Base-by-base conservation (phyloP, 2,797 vertebrate genomes). In the Eremophila alpestris region DNA sequence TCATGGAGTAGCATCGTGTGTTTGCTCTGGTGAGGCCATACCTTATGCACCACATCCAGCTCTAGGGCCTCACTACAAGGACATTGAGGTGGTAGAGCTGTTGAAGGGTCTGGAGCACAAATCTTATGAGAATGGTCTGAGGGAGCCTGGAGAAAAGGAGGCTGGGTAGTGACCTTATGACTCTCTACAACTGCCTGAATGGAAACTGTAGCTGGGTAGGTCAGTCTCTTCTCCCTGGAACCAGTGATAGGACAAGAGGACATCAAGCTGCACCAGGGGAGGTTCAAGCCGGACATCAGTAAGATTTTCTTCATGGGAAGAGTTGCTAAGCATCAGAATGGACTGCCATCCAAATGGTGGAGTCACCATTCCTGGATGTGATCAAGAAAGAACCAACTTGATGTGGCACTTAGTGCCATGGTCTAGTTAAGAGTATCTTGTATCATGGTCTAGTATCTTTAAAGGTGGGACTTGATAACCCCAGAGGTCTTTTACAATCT, bases 381-480 rank as follows among this genome's bases (percentile, higher is more conserved):
- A 48, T 36, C 22, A 48, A 55, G 48, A 46, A 40, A 60, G 40
- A 34, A 27, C 6, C 0, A 0, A 41, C 18, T 36, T 45, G 18
- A 40, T 1, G 1, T 2, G 5, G 10, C 18, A 22, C 16, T 46
- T 26, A 16, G 7, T 46, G 24, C 26, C 12, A 19, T 13, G 40
- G 21, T 36, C 21, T 36, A 16, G 24, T 60, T 54, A 22, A 54
- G 30, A 30, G 27, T 38, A 38, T 12, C 38, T 38, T 38, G 38
- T 11, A 38, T 38, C 38, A 38, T 38, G 41, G 41, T 41, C 38
- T 32, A 13, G 3, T 41, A 7, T 15, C 26, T 59, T 52, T 46
- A 60, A 67, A 67, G 21, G 32, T 32, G 41, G 22, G 34, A 54
- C 13, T 67, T 26, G 18, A 60, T 36, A 21, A 34, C 16, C 18